Evolutionary conservation across 2,888 invertebrate genomes (phyloP).

Genomic region (Aleiodes alternator): DNA sequence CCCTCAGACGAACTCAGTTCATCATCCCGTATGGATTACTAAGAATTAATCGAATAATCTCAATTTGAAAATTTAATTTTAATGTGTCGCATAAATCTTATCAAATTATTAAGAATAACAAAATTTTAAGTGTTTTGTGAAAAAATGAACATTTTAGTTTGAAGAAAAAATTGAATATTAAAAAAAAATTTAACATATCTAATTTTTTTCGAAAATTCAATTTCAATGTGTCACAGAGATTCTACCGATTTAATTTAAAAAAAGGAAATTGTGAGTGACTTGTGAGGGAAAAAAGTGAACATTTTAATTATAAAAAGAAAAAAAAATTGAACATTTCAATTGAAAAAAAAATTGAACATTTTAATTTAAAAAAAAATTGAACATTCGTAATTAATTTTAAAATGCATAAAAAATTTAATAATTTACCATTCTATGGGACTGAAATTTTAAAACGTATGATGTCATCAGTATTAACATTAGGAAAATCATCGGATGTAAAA

Average conservation of each 20-base stretch:
- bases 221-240: too few relatives aligned
- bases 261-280: too few relatives aligned
- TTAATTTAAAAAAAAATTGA: background rate
- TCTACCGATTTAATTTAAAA: too few relatives aligned
- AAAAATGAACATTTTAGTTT: background rate
- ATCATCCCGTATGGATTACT: too few relatives aligned
- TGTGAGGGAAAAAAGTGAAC: too few relatives aligned
- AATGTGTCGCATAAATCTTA: too few relatives aligned
- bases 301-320: too few relatives aligned
- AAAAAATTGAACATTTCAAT: too few relatives aligned
- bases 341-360: too few relatives aligned
- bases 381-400: background rate
- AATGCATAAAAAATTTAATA: background rate
- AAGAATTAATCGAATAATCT: too few relatives aligned
- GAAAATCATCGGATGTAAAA: background rate
- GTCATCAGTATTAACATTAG: background rate
- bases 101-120: background rate
- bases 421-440: background rate
- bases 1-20: too few relatives aligned
- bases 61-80: background rate
- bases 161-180: too few relatives aligned
- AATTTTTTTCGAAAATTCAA: background rate
- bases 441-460: slow-evolving; percentile 8
- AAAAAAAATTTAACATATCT: background rate
- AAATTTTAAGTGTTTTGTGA: background rate